A percentile compares a stretch with the other conserved stretches of the same genome.
Conservation (phyloP, 1,140 invertebrate species). For the Meteorus sp. region DNA sequence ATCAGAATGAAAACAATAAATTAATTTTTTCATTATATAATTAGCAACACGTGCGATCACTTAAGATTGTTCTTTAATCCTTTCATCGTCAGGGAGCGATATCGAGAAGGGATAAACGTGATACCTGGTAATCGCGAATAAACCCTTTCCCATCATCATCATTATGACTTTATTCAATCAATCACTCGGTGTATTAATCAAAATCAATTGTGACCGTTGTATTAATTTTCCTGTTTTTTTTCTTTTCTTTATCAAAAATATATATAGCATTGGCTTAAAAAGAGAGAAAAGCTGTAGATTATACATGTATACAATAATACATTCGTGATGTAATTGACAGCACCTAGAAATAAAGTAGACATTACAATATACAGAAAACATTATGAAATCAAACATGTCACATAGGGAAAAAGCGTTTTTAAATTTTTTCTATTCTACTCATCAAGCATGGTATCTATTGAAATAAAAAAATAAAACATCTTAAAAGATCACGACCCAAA, state of each 20-base stretch:
- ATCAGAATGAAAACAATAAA: too few relatives aligned
- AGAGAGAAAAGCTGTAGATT: constrained; percentile 33
- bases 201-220: too few relatives aligned
- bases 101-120: constrained; percentile 53
- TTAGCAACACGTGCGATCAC: too few relatives aligned
- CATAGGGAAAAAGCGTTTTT: background rate
- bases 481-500: too few relatives aligned
- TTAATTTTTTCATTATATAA: too few relatives aligned
- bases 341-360: constrained; percentile 46
- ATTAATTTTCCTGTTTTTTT: constrained; percentile 13
- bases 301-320: constrained; percentile 29
- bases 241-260: constrained; percentile 10
- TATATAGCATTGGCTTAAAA: constrained; percentile 18
- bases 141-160: constrained; percentile 56
- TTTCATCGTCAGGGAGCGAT: constrained; percentile 45
- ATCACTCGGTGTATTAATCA: background rate
- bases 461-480: too few relatives aligned
- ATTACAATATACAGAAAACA: constrained; percentile 30
- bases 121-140: constrained; percentile 59
- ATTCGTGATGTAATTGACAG: constrained; percentile 31
- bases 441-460: too few relatives aligned
- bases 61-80: too few relatives aligned
- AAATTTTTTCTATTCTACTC: too few relatives aligned
- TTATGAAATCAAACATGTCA: background rate
- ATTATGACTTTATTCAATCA: constrained; percentile 7